Evolutionary conservation across 1,140 invertebrate genomes (phyloP).

Genomic region (Maniola jurtina): DNA sequence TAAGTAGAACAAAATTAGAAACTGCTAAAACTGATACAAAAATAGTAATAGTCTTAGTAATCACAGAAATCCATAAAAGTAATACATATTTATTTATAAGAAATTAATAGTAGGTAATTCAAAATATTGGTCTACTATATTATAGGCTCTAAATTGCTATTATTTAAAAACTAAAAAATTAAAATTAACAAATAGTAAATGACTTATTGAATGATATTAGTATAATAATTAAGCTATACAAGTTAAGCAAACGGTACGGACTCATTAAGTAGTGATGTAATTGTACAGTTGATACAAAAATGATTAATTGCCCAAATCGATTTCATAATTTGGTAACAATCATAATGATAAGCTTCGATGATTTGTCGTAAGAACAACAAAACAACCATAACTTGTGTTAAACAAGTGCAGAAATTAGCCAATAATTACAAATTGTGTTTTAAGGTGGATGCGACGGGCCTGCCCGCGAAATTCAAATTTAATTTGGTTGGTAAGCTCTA

Average conservation of each 20-base stretch:
- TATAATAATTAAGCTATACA: conserved; percentile 9
- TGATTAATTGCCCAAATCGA: neutral
- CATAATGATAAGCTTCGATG: too few species aligned
- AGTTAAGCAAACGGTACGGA: conserved; percentile 3
- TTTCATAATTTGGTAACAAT: too few species aligned
- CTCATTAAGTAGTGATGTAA: neutral
- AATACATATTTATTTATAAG: neutral
- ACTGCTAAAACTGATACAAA: neutral
- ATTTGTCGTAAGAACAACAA: too few species aligned
- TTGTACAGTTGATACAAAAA: neutral
- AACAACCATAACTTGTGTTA: too few species aligned
- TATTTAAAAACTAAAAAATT: conserved; percentile 14
- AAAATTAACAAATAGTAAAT: conserved; percentile 27
- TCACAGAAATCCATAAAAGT: conserved; percentile 19
- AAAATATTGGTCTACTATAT: conserved; percentile 25
- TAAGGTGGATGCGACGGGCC: too few species aligned
- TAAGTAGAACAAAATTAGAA: neutral
- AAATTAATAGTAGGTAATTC: conserved; percentile 10
- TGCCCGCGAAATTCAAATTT: too few species aligned
- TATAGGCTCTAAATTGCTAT: conserved; percentile 16
- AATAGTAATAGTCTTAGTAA: conserved; percentile 9
- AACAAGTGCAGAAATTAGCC: too few species aligned
- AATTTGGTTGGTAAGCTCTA: too few species aligned
- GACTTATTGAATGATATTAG: conserved; percentile 26
- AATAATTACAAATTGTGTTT: too few species aligned